These are phyloP conservation scores for Todiramphus saurophagus DNA, from an alignment of 2,113 vertebrate species.

Conservation along the genomic window DNA sequence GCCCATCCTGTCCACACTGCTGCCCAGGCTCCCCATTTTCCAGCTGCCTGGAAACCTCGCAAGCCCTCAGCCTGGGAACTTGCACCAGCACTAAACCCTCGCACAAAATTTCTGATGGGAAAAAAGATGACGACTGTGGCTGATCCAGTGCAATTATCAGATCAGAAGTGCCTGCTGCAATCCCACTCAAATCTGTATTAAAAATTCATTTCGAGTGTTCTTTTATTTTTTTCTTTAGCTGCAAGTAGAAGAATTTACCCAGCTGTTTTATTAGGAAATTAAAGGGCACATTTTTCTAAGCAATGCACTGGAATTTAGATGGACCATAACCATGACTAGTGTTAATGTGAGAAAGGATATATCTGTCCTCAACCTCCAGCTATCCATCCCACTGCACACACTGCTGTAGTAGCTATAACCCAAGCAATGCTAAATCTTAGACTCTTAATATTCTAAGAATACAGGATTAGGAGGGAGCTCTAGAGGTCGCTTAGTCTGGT, in stretches of 20 bases:
- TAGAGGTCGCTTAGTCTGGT: neutral
- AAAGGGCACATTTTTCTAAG: conserved; percentile 65
- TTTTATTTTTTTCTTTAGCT: neutral
- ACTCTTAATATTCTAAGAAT: neutral
- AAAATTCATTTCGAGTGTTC: conserved; percentile 63
- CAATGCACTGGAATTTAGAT: conserved; percentile 53
- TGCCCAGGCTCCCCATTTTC: neutral
- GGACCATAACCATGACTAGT: conserved; percentile 25
- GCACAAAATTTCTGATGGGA: conserved; percentile 31
- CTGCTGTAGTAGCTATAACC: neutral
- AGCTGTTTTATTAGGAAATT: conserved; percentile 64
- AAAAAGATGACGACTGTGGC: conserved; percentile 17
- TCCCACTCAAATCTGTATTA: conserved; percentile 70
- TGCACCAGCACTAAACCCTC: neutral
- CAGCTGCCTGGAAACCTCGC: neutral
- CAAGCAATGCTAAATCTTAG: neutral
- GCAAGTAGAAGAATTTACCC: conserved; percentile 60
- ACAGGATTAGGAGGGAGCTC: neutral
- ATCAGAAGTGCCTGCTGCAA: conserved; percentile 61
- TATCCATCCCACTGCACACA: conserved; percentile 19
- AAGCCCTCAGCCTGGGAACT: neutral
- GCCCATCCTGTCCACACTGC: neutral
- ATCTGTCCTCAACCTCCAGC: neutral
- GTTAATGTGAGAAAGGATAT: conserved; percentile 20
- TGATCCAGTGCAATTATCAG: conserved; percentile 64